Percentiles rank a stretch among this genome's conserved stretches.
These are phyloP conservation scores for Chelmon rostratus DNA, from an alignment of 2,797 vertebrate species.

Conservation along the genomic window DNA sequence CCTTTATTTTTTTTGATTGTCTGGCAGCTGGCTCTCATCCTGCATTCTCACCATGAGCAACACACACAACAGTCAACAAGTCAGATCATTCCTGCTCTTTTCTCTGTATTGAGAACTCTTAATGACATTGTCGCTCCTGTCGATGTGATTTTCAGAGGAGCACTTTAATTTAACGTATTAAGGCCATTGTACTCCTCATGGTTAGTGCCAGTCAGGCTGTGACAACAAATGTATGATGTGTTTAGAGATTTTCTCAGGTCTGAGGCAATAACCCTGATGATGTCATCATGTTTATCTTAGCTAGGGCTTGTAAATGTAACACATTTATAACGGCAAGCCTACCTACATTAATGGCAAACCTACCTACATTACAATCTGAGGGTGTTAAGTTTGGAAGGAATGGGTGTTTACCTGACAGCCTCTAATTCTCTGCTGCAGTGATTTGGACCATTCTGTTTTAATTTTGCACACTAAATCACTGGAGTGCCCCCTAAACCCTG, in stretches of 20 bases:
- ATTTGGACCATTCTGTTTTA: background rate
- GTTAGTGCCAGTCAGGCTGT: no score
- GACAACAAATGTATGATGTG: no score
- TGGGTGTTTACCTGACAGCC: background rate
- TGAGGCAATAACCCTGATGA: background rate
- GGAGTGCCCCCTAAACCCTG: background rate
- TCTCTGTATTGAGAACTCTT: background rate
- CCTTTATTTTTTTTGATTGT: slow-evolving; percentile 19
- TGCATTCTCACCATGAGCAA: slow-evolving; percentile 1
- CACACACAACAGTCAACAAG: background rate
- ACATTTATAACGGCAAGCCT: background rate
- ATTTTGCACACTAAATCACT: background rate
- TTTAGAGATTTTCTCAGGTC: no score
- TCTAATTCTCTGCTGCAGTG: background rate
- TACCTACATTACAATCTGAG: background rate
- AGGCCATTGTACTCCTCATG: no score
- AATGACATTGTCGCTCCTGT: background rate
- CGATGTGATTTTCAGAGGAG: background rate
- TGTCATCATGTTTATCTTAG: background rate
- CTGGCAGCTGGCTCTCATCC: slow-evolving; percentile 12
- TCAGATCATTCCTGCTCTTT: background rate
- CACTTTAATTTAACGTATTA: no score
- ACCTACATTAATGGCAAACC: background rate
- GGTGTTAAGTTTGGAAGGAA: background rate
- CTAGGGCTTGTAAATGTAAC: background rate